Evolutionary conservation across 2,797 vertebrate genomes (phyloP), one percentile per base, ranked within the genome.

Genomic region (Harpagifer antarcticus): DNA sequence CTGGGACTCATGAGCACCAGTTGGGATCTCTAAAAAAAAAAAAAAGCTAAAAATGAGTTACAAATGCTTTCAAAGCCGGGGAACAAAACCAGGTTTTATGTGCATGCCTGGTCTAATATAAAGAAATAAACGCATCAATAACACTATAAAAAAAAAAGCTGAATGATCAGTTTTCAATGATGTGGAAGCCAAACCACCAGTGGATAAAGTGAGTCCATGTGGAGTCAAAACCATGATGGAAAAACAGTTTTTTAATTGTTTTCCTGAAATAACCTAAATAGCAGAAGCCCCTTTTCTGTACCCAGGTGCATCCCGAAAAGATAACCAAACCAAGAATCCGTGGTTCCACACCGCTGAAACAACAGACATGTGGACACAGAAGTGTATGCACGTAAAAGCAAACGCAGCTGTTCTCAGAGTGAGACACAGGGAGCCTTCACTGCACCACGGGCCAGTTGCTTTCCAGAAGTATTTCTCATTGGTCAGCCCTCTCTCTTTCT

Each of bases 141-240:
- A 79, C 78, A 79, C 83, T 37, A 27, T 27, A 2, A 37, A 37
- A 88, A 72, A 72, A 88, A 87, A 85, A 76, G 74, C 82, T 83
- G 68, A 89, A 85, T 86, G 88, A 91, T 90, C 88, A 84, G 79
- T 87, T 92, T 91, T 88, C 89, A 86, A 90, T 76, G 81, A 89
- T 84, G 90, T 89, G 84, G 90, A 88, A 82, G 91, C 85, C 86
- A 92, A 92, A 92, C 89, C 89, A 87, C 87, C 85, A 79, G 88
- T 45, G 86, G 68, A 90, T 90, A 89, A 90, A 89, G 79, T 85
- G 84, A 82, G 84, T 89, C 91, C 91, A 90, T 90, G 81, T 93
- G 91, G 88, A 82, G 68, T 23, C 31, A 83, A 87, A 84, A 61
- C 78, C 66, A 68, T 63, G 71, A 83, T 81, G 86, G 89, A 91